Conservation (phyloP, 1,140 invertebrate genomes). For the Paramacrobiotus metropolitanus region DNA sequence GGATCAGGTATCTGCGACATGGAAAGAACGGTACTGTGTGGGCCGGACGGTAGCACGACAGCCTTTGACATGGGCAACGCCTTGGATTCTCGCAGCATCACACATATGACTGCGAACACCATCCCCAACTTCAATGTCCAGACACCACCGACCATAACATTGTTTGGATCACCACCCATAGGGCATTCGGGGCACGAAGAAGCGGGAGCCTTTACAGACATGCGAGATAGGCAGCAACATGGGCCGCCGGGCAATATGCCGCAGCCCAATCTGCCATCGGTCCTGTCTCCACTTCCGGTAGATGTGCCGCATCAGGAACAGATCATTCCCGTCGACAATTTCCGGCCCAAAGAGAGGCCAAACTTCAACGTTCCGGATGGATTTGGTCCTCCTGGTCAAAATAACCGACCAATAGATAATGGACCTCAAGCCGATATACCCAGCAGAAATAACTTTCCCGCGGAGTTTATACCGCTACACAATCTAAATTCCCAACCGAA, state of each 20-base stretch:
- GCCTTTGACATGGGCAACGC: too few species aligned
- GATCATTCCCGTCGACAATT: background rate
- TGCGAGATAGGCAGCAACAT: too few species aligned
- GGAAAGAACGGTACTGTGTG: background rate
- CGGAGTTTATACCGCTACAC: background rate
- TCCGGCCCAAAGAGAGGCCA: background rate
- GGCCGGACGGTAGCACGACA: background rate
- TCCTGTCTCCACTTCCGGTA: too few species aligned
- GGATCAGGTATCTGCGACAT: background rate
- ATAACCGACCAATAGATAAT: background rate
- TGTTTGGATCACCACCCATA: too few species aligned
- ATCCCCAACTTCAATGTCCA: too few species aligned
- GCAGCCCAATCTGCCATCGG: too few species aligned
- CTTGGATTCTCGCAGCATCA: too few species aligned
- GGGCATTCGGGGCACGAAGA: too few species aligned
- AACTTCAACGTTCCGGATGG: background rate
- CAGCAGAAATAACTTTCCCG: background rate
- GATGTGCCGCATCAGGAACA: background rate
- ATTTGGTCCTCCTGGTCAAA: too few species aligned
- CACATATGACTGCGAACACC: too few species aligned
- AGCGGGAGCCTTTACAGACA: slow-evolving; percentile 1
- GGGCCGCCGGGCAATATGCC: too few species aligned
- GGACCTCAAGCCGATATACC: background rate
- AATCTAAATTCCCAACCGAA: background rate
- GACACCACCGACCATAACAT: too few species aligned